Conservation (phyloP, 2,113 vertebrate genomes). For the Cinclus mexicanus region DNA sequence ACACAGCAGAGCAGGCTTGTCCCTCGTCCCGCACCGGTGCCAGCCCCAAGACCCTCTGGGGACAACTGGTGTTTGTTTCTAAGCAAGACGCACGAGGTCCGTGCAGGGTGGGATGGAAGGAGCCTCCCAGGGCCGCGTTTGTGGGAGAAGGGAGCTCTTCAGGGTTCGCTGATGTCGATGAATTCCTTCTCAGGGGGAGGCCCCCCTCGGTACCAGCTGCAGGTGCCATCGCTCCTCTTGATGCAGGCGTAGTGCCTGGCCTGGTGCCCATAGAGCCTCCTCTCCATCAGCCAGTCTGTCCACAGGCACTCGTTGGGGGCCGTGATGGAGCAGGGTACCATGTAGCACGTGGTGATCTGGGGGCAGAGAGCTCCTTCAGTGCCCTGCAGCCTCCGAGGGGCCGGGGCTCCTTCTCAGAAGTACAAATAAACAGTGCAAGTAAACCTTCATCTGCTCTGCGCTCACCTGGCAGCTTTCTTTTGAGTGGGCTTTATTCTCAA, state of each 20-base stretch:
- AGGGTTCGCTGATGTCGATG: constrained; percentile 85
- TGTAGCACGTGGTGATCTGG: constrained; percentile 89
- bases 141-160: constrained; percentile 2
- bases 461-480: no score
- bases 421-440: no score
- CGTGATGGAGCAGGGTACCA: constrained; percentile 78
- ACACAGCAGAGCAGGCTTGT: not conserved
- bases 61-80: not conserved
- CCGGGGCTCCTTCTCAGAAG: no score
- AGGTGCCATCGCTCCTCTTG: constrained; percentile 82
- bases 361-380: not conserved
- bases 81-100: not conserved
- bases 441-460: no score
- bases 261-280: constrained; percentile 82
- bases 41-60: not conserved
- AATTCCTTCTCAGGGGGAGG: constrained; percentile 84
- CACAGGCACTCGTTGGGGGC: constrained; percentile 87
- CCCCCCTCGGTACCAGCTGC: constrained; percentile 86
- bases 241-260: constrained; percentile 87
- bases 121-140: not conserved
- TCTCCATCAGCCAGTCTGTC: constrained; percentile 88
- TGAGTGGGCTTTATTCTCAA: not conserved
- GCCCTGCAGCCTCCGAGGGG: not conserved
- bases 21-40: not conserved
- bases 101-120: not conserved